Base-by-base conservation (phyloP, 1,140 invertebrate species). In the Pinna nobilis region DNA sequence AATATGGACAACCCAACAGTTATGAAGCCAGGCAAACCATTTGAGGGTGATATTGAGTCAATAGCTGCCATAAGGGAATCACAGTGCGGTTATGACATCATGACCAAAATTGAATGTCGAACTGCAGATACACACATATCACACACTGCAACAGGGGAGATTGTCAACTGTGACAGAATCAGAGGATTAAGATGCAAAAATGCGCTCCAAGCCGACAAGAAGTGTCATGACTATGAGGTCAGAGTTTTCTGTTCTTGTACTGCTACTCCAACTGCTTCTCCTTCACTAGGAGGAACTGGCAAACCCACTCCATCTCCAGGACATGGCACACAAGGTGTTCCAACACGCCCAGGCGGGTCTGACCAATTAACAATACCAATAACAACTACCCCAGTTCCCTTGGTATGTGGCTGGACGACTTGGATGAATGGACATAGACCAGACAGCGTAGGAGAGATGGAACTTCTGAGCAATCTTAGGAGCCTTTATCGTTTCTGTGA, bases 391-490 rank as follows among this genome's bases (percentile, higher is more conserved):
- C 33, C 33, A 33, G 37, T 33, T n/a, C 30, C 23, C 30, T 15
- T 35, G 18, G 20, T 59, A 15, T 85, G 83, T 76, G 61, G 65
- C 18, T 85, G 81, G 81, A 83, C 79, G 23, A 39, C 74, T 9
- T 86, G 84, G 84, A 83, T 86, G 49, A 86, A 83, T 61, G 66
- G 72, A 9, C 81, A 86, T 75, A 63, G 25, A 15, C 82, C 83
- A 35, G 63, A 64, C 11, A 76, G 80, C 20, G 70, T 68, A 37
- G 85, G 84, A 37, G 85, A 87, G 44, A 53, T 80, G 20, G 86
- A 87, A 61, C 53, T 57, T 1, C 65, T 85, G 53, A 64, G 75
- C 3, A 23, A 61, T 1, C 67, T 75, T 6, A 49, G 77, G 25
- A 63, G 60, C 39, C 37, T 68, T 11, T 49, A 65, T 37, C 39